phyloP scores from a whole-genome alignment of 2,888 invertebrate genomes.

The Lasioglossum zephyrum region DNA sequence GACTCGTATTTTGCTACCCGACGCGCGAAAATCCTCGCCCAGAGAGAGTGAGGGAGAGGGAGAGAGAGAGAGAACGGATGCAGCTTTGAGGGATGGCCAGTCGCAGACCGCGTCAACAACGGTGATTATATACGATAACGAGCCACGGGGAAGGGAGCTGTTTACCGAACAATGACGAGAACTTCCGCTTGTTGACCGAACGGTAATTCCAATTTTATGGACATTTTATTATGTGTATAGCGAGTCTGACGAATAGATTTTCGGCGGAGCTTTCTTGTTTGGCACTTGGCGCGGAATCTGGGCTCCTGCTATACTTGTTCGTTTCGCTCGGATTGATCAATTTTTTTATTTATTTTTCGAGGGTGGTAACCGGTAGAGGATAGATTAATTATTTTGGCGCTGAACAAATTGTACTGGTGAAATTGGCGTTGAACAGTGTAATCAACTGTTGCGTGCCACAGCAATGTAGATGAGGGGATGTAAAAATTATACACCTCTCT shows the following conservation, averaged over 20 bases:
- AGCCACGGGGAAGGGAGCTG: neutral
- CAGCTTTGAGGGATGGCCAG: slow-evolving; percentile 11
- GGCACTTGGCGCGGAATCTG: neutral
- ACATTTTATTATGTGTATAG: neutral
- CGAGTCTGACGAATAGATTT: neutral
- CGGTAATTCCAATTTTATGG: slow-evolving; percentile 19
- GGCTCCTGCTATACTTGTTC: neutral
- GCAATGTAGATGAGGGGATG: neutral
- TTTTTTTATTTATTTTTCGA: neutral
- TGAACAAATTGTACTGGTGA: neutral
- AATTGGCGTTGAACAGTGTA: neutral
- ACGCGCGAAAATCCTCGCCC: slow-evolving; percentile 29
- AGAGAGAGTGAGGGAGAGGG: neutral
- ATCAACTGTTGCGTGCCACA: neutral
- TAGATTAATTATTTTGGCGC: neutral
- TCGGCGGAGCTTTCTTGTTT: neutral
- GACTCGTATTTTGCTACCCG: slow-evolving; percentile 38
- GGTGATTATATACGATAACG: slow-evolving; percentile 38
- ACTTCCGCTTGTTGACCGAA: slow-evolving; percentile 24
- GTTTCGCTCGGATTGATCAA: neutral
- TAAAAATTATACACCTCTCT: no score
- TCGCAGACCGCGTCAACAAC: slow-evolving; percentile 36
- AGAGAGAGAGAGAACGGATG: neutral
- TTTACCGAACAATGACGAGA: slow-evolving; percentile 22
- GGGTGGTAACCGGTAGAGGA: neutral